Evolutionary conservation across 2,797 vertebrate genomes (phyloP).

Genomic region (Pipistrellus pygmaeus): DNA sequence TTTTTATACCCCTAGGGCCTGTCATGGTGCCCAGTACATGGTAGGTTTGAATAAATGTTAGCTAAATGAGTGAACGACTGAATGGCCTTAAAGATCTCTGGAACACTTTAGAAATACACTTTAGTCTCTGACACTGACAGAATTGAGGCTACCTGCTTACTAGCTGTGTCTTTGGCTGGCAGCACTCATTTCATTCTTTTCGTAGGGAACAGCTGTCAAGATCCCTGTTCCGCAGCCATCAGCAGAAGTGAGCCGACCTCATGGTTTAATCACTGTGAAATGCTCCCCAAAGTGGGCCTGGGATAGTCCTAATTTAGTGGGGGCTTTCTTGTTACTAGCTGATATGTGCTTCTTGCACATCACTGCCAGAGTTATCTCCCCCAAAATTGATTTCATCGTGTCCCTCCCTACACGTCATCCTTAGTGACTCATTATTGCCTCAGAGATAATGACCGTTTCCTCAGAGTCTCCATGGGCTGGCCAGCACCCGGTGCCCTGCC

Average conservation of each 20-base stretch:
- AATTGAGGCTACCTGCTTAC: background rate
- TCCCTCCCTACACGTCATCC: constrained; percentile 9
- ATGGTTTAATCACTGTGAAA: background rate
- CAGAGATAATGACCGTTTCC: constrained; percentile 49
- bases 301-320: background rate
- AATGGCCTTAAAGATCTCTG: background rate
- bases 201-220: background rate
- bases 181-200: background rate
- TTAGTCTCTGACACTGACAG: background rate
- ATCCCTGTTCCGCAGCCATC: background rate
- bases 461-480: background rate
- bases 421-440: constrained; percentile 55
- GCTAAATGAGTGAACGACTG: background rate
- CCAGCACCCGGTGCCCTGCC: background rate
- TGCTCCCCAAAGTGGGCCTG: background rate
- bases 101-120: background rate
- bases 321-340: background rate
- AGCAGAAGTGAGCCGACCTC: background rate
- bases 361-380: constrained; percentile 36
- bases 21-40: background rate
- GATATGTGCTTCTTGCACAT: background rate
- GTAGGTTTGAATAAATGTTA: background rate
- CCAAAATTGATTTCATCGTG: constrained; percentile 44
- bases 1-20: background rate
- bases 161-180: background rate